Conservation (phyloP, 1,140 invertebrate genomes). For the Cyphomyrmex costatus region DNA sequence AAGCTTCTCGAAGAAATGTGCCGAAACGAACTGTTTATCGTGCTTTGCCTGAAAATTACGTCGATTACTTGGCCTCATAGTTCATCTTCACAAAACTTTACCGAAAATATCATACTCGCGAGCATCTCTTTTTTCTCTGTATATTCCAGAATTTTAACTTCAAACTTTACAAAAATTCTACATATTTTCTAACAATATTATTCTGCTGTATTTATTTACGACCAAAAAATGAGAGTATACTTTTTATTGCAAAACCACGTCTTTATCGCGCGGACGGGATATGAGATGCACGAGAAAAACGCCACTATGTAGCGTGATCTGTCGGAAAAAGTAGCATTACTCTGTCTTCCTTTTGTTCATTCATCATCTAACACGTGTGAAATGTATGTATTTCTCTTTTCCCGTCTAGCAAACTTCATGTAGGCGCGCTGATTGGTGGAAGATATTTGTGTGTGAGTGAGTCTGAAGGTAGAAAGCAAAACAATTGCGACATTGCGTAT, state of each 20-base stretch:
- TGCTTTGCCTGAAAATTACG: constrained; percentile 63
- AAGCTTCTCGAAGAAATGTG: constrained; percentile 52
- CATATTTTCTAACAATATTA: background rate
- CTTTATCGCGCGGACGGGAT: background rate
- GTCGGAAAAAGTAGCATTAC: constrained; percentile 24
- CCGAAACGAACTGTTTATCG: constrained; percentile 42
- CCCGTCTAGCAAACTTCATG: constrained; percentile 91
- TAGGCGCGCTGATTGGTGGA: constrained; percentile 88
- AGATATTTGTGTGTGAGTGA: constrained; percentile 87
- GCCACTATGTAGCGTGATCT: background rate
- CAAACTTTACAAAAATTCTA: background rate
- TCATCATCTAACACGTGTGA: constrained; percentile 81
- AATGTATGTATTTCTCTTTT: constrained; percentile 84
- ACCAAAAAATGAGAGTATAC: constrained; percentile 4
- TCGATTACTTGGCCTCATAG: constrained; percentile 4
- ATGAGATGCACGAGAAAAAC: constrained; percentile 31
- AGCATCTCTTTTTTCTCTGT: constrained; percentile 4
- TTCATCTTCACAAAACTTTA: constrained; percentile 20
- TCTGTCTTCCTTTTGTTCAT: constrained; percentile 38
- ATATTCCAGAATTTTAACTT: background rate
- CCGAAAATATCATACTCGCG: constrained; percentile 7
- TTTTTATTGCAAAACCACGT: background rate
- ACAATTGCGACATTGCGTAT: constrained; percentile 80
- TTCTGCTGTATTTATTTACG: background rate
- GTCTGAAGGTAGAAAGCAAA: constrained; percentile 85